phyloP scores from a whole-genome alignment of 1,140 invertebrate species.

The Helicoverpa zea region DNA sequence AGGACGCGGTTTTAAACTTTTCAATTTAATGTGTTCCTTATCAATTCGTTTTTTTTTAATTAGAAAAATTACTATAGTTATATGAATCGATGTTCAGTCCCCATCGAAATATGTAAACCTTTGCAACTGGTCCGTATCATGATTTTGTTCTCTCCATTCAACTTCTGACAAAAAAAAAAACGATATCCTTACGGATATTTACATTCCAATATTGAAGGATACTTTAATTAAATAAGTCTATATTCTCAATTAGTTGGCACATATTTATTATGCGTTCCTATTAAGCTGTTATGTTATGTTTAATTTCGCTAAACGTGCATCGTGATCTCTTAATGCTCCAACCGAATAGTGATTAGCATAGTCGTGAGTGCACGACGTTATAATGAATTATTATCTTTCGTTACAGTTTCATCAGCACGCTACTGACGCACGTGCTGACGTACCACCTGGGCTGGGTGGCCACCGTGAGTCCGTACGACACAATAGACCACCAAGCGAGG shows the following conservation, averaged over 20 bases:
- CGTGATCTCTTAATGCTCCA: conserved; percentile 10
- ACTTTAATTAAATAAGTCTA: background rate
- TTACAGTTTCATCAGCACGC: conserved; percentile 95
- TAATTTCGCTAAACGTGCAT: conserved; percentile 16
- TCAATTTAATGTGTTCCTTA: background rate
- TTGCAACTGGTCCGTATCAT: too few relatives aligned
- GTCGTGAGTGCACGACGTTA: conserved; percentile 23
- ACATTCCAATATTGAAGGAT: background rate
- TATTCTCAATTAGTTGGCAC: conserved; percentile 1
- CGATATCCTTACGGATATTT: conserved; percentile 21
- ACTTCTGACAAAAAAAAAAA: background rate
- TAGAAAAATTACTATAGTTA: background rate
- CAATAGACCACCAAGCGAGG: conserved; percentile 59
- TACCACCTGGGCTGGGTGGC: conserved; percentile 97
- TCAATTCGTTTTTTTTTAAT: background rate
- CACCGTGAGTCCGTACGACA: conserved; percentile 88
- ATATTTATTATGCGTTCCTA: background rate
- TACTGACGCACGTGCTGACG: conserved; percentile 95
- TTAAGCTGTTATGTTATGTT: background rate
- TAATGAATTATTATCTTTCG: conserved; percentile 13
- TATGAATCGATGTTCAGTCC: background rate
- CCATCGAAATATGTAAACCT: background rate
- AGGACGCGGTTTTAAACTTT: background rate
- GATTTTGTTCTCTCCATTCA: too few relatives aligned
- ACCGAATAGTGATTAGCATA: conserved; percentile 5